Evolutionary conservation across 2,113 vertebrate species (phyloP), one percentile per base, ranked within the genome.

Genomic region (Corvus moneduloides): DNA sequence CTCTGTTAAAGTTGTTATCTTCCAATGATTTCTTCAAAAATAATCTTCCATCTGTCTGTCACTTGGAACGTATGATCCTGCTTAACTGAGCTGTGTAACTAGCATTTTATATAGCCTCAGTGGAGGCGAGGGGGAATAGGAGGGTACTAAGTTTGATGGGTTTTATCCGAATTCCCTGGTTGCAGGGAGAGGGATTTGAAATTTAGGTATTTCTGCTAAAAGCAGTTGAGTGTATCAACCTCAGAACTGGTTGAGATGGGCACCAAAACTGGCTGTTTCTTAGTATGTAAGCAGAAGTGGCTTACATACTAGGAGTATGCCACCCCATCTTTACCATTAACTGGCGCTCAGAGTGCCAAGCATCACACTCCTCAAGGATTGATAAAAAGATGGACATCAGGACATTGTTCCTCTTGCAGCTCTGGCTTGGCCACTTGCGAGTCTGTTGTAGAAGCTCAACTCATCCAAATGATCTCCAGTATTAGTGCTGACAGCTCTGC

Each of bases 1-100:
- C 61, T 72, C 61, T 84, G 61, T 51, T 91, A 90, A 92, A 93
- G 76, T 88, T 94, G 89, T 89, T 92, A 78, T 94, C 80, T 94
- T 84, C 55, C 9, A 0, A 63, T 84, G 72, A 59, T 89, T 95
- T 92, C 79, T 90, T 94, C 68, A 95, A 90, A 95, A 97, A 94
- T 95, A 95, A 92, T 86, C 89, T 95, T 95, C 95, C 85, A 90
- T 93, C 94, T 92, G 88, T 91, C 96, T 94, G 72, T 95, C 88
- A 92, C 94, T 94, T 94, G 86, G 79, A 97, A 90, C 90, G 90
- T 90, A 95, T 51, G 90, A 94, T 92, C 69, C 83, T 90, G 33
- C 37, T 88, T 95, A 69, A 88, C 90, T 92, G 79, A 92, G 72
- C 85, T 95, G 26, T 88, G 3, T 55, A 83, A 68, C 72, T 73